Evolutionary conservation across 2,888 invertebrate species (phyloP), one percentile per base, ranked within the genome.

Genomic region (Ectemnius continuus): DNA sequence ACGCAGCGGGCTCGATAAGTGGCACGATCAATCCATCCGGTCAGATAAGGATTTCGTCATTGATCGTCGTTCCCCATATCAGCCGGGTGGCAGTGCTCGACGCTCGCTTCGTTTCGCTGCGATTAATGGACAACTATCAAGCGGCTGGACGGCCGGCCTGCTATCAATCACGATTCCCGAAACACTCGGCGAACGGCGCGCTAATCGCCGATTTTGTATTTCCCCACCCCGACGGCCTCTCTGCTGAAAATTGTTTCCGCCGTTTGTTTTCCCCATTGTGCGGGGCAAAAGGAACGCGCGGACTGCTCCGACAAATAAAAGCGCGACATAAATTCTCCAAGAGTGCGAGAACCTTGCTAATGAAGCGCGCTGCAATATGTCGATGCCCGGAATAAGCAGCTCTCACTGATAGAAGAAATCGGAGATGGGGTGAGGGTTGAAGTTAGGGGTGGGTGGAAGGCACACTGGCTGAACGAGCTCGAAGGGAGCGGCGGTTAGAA

Each of bases 101-200:
- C 78, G 81, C 52, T 36, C 36, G 36, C n/a, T 86, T 87, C 86
- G 86, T 84, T 85, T 76, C 80, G 76, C 85, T 78, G 84, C 86
- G 88, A 90, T 90, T 89, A 89, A 90, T 89, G 89, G 89, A 83
- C 85, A 85, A 84, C 86, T 84, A 89, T 88, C 88, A 87, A 84
- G 87, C 79, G 16, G 26, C 79, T 82, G 82, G 76, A 36, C 36
- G 36, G 8, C 36, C 36, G 81, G 78, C 76, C 81, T 70, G 66
- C 83, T 79, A 88, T 89, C 86, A 88, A 88, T 89, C 89, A 88
- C 86, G 82, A 78, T 82, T 80, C 84, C 58, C 82, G 82, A 80
- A 80, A 82, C 84, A 82, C 75, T 79, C 73, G 78, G 77, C 61
- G 36, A 36, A 11, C 36, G 36, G 6, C 36, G 36, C 36, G 36